A percentile compares a stretch with the other conserved stretches of the same genome.
These are phyloP conservation scores for Meleagris gallopavo DNA, from an alignment of 2,113 vertebrate species.

Conservation along the genomic window DNA sequence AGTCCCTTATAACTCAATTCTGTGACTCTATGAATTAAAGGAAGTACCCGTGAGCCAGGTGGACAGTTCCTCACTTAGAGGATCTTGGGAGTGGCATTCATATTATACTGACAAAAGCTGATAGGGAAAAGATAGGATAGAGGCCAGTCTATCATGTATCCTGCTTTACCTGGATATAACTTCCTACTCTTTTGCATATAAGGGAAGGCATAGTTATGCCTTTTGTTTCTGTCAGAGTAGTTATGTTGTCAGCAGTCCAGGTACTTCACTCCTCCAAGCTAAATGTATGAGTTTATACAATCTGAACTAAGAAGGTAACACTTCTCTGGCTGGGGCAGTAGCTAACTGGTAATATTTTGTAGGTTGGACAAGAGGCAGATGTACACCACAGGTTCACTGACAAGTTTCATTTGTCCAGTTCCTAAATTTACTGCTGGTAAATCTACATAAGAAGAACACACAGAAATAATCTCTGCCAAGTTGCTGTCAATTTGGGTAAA, in stretches of 20 bases:
- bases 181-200: background rate
- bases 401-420: background rate
- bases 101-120: background rate
- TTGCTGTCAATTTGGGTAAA: background rate
- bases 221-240: background rate
- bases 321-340: background rate
- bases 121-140: background rate
- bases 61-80: background rate
- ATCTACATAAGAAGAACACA: background rate
- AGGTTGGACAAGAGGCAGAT: background rate
- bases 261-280: background rate
- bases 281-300: background rate
- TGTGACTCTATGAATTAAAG: background rate
- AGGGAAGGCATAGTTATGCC: accelerated
- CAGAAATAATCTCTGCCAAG: background rate
- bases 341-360: background rate
- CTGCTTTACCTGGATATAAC: background rate
- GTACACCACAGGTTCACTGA: background rate
- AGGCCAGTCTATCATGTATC: background rate
- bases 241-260: background rate
- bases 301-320: background rate
- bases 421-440: background rate
- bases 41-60: background rate
- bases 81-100: background rate
- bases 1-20: no score